Conservation (phyloP, 2,888 invertebrate species). For the Macaria notata region DNA sequence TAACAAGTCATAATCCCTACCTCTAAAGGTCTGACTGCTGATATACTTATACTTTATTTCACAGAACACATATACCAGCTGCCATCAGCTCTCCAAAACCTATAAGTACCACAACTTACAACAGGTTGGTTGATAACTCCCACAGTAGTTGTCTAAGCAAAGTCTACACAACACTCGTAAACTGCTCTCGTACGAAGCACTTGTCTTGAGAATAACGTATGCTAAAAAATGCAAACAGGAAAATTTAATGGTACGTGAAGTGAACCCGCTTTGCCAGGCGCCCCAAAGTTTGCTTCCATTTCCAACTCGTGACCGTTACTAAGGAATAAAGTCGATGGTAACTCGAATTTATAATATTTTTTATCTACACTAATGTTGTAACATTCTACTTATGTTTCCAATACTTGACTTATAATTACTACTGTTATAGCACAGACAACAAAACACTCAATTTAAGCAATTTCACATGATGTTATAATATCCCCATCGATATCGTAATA, state of each 20-base stretch:
- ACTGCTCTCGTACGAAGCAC: constrained; percentile 70
- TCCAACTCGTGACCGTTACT: constrained; percentile 53
- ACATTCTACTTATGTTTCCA: too few species aligned
- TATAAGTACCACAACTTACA: neutral
- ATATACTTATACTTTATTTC: too few species aligned
- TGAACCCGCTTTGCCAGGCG: constrained; percentile 67
- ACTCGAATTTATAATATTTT: constrained; percentile 23
- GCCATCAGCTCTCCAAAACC: too few species aligned
- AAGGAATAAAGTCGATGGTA: constrained; percentile 33
- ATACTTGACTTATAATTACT: too few species aligned
- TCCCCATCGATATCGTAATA: too few species aligned
- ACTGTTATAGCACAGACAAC: too few species aligned
- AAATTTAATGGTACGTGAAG: constrained; percentile 82
- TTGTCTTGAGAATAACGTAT: constrained; percentile 73
- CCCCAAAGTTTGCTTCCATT: constrained; percentile 66
- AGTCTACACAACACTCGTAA: constrained; percentile 46
- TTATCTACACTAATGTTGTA: too few species aligned
- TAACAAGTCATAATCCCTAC: too few species aligned
- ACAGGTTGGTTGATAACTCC: neutral
- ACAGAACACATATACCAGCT: too few species aligned
- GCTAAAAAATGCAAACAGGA: constrained; percentile 82
- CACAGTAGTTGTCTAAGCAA: constrained; percentile 30
- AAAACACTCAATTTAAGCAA: too few species aligned
- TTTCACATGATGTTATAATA: too few species aligned
- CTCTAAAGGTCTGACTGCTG: too few species aligned